Conservation (phyloP, 2,797 vertebrate genomes). For the Melanotaenia nigrans region DNA sequence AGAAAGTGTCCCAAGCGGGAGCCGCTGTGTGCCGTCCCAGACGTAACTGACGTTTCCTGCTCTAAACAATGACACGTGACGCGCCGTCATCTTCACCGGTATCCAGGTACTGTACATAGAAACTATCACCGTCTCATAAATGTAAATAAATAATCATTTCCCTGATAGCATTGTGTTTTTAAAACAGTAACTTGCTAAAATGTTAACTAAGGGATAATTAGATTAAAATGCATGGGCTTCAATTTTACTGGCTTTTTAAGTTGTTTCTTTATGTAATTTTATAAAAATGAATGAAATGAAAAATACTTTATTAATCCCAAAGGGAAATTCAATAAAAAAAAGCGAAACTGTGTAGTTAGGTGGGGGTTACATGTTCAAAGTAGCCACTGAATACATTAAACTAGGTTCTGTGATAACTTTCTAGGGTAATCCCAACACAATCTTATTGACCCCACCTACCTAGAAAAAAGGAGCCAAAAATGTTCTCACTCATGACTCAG, state of each 20-base stretch:
- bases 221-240: neutral
- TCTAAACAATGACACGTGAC: slow-evolving; percentile 82
- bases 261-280: neutral
- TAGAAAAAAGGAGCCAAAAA: slow-evolving; percentile 2
- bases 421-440: neutral
- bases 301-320: too few species aligned
- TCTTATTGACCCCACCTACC: slow-evolving; percentile 6
- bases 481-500: slow-evolving; percentile 44
- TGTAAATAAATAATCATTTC: neutral
- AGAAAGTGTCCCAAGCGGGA: slow-evolving; percentile 23
- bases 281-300: neutral
- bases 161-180: too few species aligned
- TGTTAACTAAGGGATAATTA: neutral
- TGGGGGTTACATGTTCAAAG: neutral
- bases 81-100: slow-evolving; percentile 50
- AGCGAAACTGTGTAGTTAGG: neutral
- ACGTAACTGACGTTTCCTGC: slow-evolving; percentile 77
- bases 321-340: neutral
- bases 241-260: neutral
- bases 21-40: slow-evolving; percentile 32
- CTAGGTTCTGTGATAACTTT: neutral
- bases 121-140: neutral
- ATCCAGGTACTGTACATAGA: slow-evolving; percentile 32
- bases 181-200: neutral
- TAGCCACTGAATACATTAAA: neutral